Evolutionary conservation across 1,140 invertebrate genomes (phyloP).

Genomic region (Bathynomus jamesi): DNA sequence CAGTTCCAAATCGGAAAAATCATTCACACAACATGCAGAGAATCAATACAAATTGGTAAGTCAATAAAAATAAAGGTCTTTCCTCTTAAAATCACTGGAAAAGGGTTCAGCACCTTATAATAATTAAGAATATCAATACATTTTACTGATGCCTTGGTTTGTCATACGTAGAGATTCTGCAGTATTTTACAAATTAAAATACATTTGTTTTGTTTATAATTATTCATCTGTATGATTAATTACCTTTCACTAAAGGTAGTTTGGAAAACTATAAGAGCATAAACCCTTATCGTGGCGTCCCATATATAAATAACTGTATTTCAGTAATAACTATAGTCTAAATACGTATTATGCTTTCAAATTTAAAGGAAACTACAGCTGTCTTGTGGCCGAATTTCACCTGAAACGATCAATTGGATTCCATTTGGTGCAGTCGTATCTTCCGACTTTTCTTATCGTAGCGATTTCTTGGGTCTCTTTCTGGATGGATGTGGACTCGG

Average conservation of each 20-base stretch:
- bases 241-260: background rate
- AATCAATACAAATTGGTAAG: constrained; percentile 11
- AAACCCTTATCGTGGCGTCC: too few relatives aligned
- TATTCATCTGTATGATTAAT: background rate
- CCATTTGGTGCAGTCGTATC: constrained; percentile 57
- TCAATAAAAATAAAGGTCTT: background rate
- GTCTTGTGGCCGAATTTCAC: constrained; percentile 51
- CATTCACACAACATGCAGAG: constrained; percentile 8
- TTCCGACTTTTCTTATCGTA: constrained; percentile 59
- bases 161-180: background rate
- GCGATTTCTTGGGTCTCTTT: constrained; percentile 62
- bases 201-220: background rate
- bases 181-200: background rate
- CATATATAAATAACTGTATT: too few relatives aligned
- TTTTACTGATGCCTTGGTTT: background rate
- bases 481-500: constrained; percentile 59
- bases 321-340: too few relatives aligned
- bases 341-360: too few relatives aligned
- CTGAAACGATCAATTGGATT: constrained; percentile 53
- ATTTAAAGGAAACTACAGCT: constrained; percentile 53
- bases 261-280: too few relatives aligned
- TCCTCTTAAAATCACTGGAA: background rate
- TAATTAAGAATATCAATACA: background rate
- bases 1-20: constrained; percentile 39
- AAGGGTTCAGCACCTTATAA: background rate